Conservation (phyloP, 2,888 invertebrate genomes). For the Uloborus plumipes region DNA sequence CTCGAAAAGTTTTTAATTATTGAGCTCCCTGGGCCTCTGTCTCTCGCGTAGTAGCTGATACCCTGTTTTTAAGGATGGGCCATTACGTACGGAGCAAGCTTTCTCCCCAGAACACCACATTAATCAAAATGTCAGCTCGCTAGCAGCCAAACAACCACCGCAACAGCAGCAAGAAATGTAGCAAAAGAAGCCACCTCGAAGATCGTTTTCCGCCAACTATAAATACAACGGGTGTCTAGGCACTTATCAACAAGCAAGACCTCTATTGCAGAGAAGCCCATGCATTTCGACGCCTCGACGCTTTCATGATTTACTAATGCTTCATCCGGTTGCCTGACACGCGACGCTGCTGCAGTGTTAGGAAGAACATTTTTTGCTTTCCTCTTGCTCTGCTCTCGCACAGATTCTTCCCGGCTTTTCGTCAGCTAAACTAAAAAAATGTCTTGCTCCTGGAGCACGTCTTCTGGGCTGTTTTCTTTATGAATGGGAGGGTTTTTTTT, state of each 20-base stretch:
- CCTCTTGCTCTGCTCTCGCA: slow-evolving; percentile 15
- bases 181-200: slow-evolving; percentile 20
- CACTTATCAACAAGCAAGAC: slow-evolving; percentile 44
- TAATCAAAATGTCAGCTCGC: slow-evolving; percentile 51
- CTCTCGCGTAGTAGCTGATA: neutral
- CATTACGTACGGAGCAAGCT: slow-evolving; percentile 11
- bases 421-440: slow-evolving; percentile 14
- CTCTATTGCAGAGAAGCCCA: slow-evolving; percentile 14
- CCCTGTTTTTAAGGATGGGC: slow-evolving; percentile 23
- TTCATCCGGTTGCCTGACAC: slow-evolving; percentile 27
- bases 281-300: slow-evolving; percentile 28
- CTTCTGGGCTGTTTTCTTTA: no score
- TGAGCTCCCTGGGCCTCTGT: neutral
- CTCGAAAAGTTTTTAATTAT: slow-evolving; percentile 1
- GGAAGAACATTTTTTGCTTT: slow-evolving; percentile 9
- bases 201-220: slow-evolving; percentile 52
- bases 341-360: neutral
- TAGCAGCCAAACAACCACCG: slow-evolving; percentile 36
- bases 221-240: slow-evolving; percentile 44
- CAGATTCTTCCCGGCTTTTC: neutral
- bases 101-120: slow-evolving; percentile 11
- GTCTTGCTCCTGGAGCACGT: no score
- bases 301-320: slow-evolving; percentile 35
- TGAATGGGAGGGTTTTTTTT: no score
- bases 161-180: slow-evolving; percentile 11